Conservation (phyloP, 2,888 invertebrate species). For the Spialia ferax region DNA sequence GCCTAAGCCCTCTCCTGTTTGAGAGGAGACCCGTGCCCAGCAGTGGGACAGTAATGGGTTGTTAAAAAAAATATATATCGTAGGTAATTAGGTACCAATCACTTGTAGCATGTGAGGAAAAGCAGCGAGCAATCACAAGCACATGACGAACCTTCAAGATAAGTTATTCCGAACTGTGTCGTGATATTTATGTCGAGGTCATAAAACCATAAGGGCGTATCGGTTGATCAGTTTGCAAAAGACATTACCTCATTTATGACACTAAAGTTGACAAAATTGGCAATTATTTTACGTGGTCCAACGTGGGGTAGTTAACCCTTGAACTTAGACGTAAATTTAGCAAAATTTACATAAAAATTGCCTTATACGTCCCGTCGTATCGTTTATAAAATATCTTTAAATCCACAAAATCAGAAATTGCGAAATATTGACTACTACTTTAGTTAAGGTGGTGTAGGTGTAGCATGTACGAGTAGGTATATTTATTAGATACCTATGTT, state of each 20-base stretch:
- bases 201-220: conserved; percentile 35
- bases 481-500: too few relatives aligned
- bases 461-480: too few relatives aligned
- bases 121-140: conserved; percentile 19
- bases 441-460: too few relatives aligned
- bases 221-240: conserved; percentile 33
- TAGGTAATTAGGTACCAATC: background rate
- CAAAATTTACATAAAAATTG: background rate
- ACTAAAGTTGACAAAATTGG: background rate
- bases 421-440: too few relatives aligned
- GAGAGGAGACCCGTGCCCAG: too few relatives aligned
- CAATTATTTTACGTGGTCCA: conserved; percentile 9
- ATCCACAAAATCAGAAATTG: too few relatives aligned
- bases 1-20: too few relatives aligned
- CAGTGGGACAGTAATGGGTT: too few relatives aligned
- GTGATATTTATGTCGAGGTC: conserved; percentile 44
- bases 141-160: conserved; percentile 38
- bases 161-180: conserved; percentile 43
- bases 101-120: conserved; percentile 26
- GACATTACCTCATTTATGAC: conserved; percentile 28
- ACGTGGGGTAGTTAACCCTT: background rate
- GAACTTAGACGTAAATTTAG: background rate
- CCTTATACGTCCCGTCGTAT: too few relatives aligned
- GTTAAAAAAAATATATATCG: too few relatives aligned
- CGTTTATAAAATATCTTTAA: too few relatives aligned